Evolutionary conservation across 2,888 invertebrate species (phyloP), one percentile per base, ranked within the genome.

Genomic region (Calameuta pallipes): DNA sequence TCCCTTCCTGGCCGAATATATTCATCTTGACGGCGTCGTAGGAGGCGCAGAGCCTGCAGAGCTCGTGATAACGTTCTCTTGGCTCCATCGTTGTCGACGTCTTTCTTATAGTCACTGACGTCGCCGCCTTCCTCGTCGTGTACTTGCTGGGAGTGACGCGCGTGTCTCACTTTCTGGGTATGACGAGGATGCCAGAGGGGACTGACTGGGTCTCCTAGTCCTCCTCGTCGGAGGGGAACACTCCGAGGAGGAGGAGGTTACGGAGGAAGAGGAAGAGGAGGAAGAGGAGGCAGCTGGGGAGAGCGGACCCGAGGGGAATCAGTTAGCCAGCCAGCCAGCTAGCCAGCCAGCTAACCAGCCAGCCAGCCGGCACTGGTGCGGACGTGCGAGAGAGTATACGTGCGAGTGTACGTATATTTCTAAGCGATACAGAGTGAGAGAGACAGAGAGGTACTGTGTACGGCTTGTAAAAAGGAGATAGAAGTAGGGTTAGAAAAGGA

Each of bases 1-100:
- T 90, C 77, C 92, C 92, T 81, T 92, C 92, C 83, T 91, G 89
- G 76, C 92, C 91, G 87, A 92, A 92, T 79, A 92, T 91, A 84
- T 92, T 91, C 89, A 92, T 91, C 87, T 92, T 92, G 81, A 92
- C 91, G 81, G 91, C 91, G 84, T 92, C 92, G 87, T 91, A 91
- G 73, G 91, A 90, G 81, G 92, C 92, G 87, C 92, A 92, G 76
- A 92, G 90, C 83, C 92, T 90, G 87, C 92, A 92, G 9, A 92
- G 89, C 82, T 92, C 91, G 80, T 91, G 87, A 85, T 92, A 92
- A 76, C 90, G 91, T 82, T 89, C 87, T 92, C 93, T 93, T 74
- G 84, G 80, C 82, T 84, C 83, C 85, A 85, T 85, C 73, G 71
- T 56, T 37, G 37, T 41, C 74, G 77, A 37, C 77, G 41, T 35